Evolutionary conservation across 2,113 vertebrate species (phyloP), one percentile per base, ranked within the genome.

Genomic region (Colossoma macropomum): DNA sequence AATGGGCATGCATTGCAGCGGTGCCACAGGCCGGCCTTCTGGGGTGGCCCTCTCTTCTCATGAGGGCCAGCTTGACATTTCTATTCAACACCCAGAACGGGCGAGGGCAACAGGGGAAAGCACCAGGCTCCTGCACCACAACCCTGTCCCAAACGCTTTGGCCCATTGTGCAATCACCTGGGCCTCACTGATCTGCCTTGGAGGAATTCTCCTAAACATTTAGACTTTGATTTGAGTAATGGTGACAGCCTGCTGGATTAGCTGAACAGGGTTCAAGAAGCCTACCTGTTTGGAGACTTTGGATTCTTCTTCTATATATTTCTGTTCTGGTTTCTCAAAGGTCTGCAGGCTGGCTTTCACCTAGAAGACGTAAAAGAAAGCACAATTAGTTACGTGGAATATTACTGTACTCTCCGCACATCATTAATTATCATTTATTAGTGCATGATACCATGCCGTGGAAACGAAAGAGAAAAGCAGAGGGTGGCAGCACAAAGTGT

Each of bases 231-330:
- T 85, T 79, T 68, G 23, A 66, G 38, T 48, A 11, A 52, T 63
- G 19, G 62, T 68, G 77, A 66, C 60, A 34, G 78, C 65, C 63
- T 75, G 62, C 38, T 25, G 65, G 72, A 79, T 77, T 79, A 65
- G 41, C 45, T 60, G 45, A 12, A 72, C 52, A 45, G 27, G 32
- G 75, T 77, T 34, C 25, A 41, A 62, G 34, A 17, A 63, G 16
- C 60, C 25, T 93, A 99, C 97, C 91, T 98, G 96, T 89, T 98
- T 99, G 88, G 97, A 99, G 87, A 99, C 95, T 93, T 96, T 97
- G 75, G 95, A 92, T 86, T 99, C 97, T 76, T 98, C 98, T 91
- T 99, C 97, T 68, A 99, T 96, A 91, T 97, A 99, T 92, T 98
- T 99, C 92, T 95, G 92, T 89, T 99, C 97, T 90, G 96, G 95